Base-by-base conservation (phyloP, 2,888 invertebrate species). In the Chironomus riparius region DNA sequence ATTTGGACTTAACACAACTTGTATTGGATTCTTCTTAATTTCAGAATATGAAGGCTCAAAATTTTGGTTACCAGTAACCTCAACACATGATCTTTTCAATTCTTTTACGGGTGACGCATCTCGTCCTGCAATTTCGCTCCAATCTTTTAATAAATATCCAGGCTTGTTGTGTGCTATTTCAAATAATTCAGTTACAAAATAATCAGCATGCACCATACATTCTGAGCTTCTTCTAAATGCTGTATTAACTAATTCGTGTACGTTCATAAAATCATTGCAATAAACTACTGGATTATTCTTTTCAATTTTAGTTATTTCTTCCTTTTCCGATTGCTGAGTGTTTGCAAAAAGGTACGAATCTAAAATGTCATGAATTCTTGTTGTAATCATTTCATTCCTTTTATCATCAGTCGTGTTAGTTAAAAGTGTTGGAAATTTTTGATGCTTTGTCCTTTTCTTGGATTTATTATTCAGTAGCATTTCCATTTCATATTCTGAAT, bases 71-170 rank as follows among this genome's bases (percentile, higher is more conserved):
- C n/a, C 7, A 1, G 1, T 6, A 18, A 18, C n/a, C 18, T 15
- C 56, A 0, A 4, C 4, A 18, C 15, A 50, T 13, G 7, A 10
- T 38, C 56, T 56, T 56, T 56, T 56, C 5, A 18, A 50, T 5
- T 7, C 56, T 21, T 12, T 65, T 12, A 69, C 78, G 1, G 90
- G 90, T 74, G 89, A 87, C 12, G 80, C 79, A 70, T 89, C 89
- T 77, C 91, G 84, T 0, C 91, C 90, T 4, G 88, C 88, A 79
- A 91, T 90, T 69, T 83, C 80, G 24, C 83, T 81, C 88, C 90
- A 90, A 79, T 88, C 85, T 82, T 85, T 87, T n/a, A 91, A 81
- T 75, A 89, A 82, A 80, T 83, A 82, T 22, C 88, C 86, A 50
- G 83, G 81, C 78, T 82, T 83, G 68, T 81, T 80, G 68, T 73